Evolutionary conservation across 2,797 vertebrate species (phyloP), one percentile per base, ranked within the genome.

Genomic region (Urocyon cinereoargenteus): DNA sequence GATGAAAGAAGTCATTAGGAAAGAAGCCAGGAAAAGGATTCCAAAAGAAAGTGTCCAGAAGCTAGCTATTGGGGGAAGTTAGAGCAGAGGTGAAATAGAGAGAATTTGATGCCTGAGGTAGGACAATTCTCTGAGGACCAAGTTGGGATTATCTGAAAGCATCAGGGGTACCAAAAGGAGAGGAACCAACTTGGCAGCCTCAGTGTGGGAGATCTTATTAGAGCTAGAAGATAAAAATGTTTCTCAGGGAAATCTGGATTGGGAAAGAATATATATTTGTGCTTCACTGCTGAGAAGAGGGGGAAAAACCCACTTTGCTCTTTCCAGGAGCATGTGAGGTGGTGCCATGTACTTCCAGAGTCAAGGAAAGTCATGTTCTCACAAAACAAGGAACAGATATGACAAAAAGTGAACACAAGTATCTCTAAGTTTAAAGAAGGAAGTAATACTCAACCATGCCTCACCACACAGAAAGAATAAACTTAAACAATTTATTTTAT

Each of bases 231-330:
- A 78, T 55, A 15, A 22, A 83, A 36, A 75, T 62, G 45, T 81
- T 75, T 70, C 75, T 82, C 83, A 94, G 72, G 62, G 62, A 96
- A 92, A 86, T 70, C 77, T 83, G 51, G 92, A 68, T 13, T 82
- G 12, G 31, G 45, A 95, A 92, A 91, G 72, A 86, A 90, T 89
- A 68, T 11, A 86, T 62, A 81, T 24, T 86, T 94, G 24, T 11
- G 24, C 55, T 82, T 96, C 21, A 53, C 24, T 93, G n/a, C 59
- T 61, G 62, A 92, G 11, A 77, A 31, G 34, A 93, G 24, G 18
- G 31, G 5, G 14, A 96, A 66, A 36, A 24, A 11, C 16, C 64
- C 31, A 66, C 36, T 85, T 72, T 90, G 26, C 45, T 94, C 36
- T 75, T 89, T 78, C 77, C 72, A 51, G 82, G 22, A 84, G 40